Percentiles rank a stretch among this genome's conserved stretches.
Conservation (phyloP, 2,797 vertebrate species). For the Xiphorhynchus erythropygius region DNA sequence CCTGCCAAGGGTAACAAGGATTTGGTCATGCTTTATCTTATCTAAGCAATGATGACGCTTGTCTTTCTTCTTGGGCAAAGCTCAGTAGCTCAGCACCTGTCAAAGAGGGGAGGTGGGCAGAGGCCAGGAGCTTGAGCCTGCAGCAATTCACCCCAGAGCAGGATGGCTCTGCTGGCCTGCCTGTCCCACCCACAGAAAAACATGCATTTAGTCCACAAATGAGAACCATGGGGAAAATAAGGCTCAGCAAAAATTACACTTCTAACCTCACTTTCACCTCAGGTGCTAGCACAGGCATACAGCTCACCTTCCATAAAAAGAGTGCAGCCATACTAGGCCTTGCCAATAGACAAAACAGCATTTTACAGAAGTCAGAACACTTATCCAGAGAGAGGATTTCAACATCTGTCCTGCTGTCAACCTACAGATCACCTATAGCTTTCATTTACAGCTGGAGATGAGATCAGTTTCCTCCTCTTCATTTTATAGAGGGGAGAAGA, state of each 20-base stretch:
- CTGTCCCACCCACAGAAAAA: not conserved
- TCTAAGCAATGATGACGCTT: not conserved
- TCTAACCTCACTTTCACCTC: not conserved
- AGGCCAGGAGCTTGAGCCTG: not conserved
- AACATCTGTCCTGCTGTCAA: not conserved
- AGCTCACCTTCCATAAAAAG: not conserved
- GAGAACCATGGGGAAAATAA: not conserved
- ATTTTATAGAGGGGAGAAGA: not conserved
- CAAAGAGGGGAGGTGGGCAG: not conserved
- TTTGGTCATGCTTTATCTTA: not conserved
- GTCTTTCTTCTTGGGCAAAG: conserved; percentile 14
- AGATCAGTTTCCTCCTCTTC: not conserved
- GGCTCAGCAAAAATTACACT: not conserved
- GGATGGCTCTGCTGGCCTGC: not conserved
- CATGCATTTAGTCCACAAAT: not conserved
- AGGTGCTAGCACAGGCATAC: not conserved
- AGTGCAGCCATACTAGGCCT: not conserved
- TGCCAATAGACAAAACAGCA: not conserved
- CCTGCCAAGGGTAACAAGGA: not conserved
- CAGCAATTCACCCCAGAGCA: not conserved
- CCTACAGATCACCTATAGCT: not conserved
- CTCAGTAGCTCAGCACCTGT: not conserved
- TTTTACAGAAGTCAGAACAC: not conserved
- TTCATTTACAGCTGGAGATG: not conserved
- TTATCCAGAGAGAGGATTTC: not conserved